Base-by-base conservation (phyloP, 2,888 invertebrate genomes). In the Lasioglossum oenotherae region DNA sequence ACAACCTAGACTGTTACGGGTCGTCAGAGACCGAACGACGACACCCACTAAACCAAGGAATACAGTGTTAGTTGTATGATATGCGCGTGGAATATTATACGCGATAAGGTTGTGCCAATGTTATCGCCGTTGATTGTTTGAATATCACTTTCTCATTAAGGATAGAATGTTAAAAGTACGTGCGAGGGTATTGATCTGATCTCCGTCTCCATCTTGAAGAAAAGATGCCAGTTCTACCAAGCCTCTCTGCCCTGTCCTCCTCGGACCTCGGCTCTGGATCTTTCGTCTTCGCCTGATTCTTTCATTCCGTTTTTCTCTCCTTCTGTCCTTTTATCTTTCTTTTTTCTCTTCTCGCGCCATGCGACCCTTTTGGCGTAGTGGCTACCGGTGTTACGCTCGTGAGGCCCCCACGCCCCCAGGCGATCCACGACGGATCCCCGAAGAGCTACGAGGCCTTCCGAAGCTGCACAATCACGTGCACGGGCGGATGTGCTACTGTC, bases 381-480 rank as follows among this genome's bases (percentile, higher is more conserved):
- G 94, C 95, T 95, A 94, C 95, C 93, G 94, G 95, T 94, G 93
- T 95, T 95, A 95, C 94, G 94, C 95, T 95, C 95, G 94, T 95
- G 95, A 92, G 93, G 23, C 53, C 53, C 91, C 91, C 91, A 88
- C 92, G 92, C 53, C 23, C 91, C 91, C 91, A 88, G 92, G 92
- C 92, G 92, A 90, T 92, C 89, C 90, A 87, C 91, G 87, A 89
- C 85, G 85, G 87, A 85, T 82, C 87, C 82, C 87, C 93, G 93
- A 90, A 91, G 84, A 91, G 83, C 80, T 86, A 92, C 94, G 94
- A 93, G 88, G 86, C 90, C 85, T 87, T 81, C 92, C 94, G 94
- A 93, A 89, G 86, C 88, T 88, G 72, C 87, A 89, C 92, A 91
- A 89, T 85, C 89, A 78, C 80, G 77, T 74, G 73, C 49, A 76